Conservation (phyloP, 35 echinoderm and acorn worm species). For the Stichopus chloronotus region DNA sequence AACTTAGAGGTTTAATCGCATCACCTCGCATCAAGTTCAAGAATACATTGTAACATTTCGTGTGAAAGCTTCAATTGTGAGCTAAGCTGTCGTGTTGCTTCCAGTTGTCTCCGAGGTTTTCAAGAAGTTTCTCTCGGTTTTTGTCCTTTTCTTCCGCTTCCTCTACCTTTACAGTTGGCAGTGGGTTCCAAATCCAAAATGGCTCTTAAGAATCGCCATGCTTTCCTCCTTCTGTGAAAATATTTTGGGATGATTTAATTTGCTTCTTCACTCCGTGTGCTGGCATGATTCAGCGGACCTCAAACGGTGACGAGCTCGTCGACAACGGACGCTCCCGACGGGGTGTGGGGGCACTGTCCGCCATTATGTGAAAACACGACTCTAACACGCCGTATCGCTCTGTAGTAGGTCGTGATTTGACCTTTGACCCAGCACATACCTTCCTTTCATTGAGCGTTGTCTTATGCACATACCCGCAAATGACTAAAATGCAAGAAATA, state of each 20-base stretch:
- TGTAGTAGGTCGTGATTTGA: constrained; percentile 6
- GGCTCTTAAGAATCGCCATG: constrained; percentile 24
- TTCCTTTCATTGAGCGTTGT: neutral
- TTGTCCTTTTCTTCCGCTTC: too few species aligned
- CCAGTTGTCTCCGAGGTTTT: too few species aligned
- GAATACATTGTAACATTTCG: too few species aligned
- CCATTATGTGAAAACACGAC: constrained; percentile 51
- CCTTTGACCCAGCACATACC: constrained; percentile 2
- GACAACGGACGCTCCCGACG: constrained; percentile 22
- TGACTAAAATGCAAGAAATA: too few species aligned
- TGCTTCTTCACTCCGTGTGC: constrained; percentile 56
- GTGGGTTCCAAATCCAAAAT: neutral
- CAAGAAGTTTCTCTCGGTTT: too few species aligned
- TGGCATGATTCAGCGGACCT: constrained; percentile 53
- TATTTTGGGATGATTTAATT: constrained; percentile 58
- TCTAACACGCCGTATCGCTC: neutral
- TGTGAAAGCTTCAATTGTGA: too few species aligned
- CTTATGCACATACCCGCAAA: neutral
- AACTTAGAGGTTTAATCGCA: too few species aligned
- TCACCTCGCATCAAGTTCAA: too few species aligned
- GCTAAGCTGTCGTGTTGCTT: too few species aligned
- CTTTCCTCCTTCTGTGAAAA: constrained; percentile 40
- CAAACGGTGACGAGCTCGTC: constrained; percentile 43
- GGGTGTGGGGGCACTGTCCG: constrained; percentile 60
- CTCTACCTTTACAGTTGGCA: too few species aligned